Evolutionary conservation across 2,888 invertebrate species (phyloP).

Genomic region (Sphaerophoria rueppellii): DNA sequence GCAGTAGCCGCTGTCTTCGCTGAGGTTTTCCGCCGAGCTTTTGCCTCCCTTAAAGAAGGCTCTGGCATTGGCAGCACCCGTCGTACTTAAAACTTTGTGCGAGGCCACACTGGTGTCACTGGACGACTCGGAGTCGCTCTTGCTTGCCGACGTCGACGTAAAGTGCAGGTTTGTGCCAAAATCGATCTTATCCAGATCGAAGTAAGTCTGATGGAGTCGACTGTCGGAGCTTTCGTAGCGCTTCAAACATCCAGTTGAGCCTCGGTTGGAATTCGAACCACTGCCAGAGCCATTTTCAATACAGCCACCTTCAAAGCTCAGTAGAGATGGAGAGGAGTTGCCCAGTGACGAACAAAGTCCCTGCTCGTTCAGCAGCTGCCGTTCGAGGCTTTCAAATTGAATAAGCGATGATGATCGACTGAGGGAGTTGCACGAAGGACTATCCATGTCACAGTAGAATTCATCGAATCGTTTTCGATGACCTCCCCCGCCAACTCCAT

Average conservation of each 20-base stretch:
- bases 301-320: slow-evolving; percentile 77
- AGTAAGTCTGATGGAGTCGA: slow-evolving; percentile 81
- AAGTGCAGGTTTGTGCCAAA: slow-evolving; percentile 77
- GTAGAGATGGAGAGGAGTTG: slow-evolving; percentile 81
- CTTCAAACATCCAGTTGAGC: slow-evolving; percentile 79
- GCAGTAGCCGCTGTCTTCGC: slow-evolving; percentile 91
- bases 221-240: slow-evolving; percentile 80
- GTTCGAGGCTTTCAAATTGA: slow-evolving; percentile 92
- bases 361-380: slow-evolving; percentile 84
- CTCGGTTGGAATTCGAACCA: slow-evolving; percentile 78
- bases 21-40: slow-evolving; percentile 89
- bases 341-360: slow-evolving; percentile 79
- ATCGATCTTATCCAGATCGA: slow-evolving; percentile 80
- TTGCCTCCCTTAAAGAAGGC: slow-evolving; percentile 79
- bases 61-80: slow-evolving; percentile 38
- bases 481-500: slow-evolving; percentile 33
- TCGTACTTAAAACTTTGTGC: slow-evolving; percentile 62
- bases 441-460: slow-evolving; percentile 82
- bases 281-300: slow-evolving; percentile 71
- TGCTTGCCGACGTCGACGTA: slow-evolving; percentile 54
- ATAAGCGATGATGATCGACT: slow-evolving; percentile 91
- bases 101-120: slow-evolving; percentile 75
- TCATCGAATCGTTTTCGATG: slow-evolving; percentile 80
- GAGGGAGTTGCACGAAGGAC: slow-evolving; percentile 84
- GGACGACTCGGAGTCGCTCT: slow-evolving; percentile 59